Evolutionary conservation across 64 coral and sea anemone species (phyloP), one percentile per base, ranked within the genome.

Genomic region (Catalaphyllia jardinei): DNA sequence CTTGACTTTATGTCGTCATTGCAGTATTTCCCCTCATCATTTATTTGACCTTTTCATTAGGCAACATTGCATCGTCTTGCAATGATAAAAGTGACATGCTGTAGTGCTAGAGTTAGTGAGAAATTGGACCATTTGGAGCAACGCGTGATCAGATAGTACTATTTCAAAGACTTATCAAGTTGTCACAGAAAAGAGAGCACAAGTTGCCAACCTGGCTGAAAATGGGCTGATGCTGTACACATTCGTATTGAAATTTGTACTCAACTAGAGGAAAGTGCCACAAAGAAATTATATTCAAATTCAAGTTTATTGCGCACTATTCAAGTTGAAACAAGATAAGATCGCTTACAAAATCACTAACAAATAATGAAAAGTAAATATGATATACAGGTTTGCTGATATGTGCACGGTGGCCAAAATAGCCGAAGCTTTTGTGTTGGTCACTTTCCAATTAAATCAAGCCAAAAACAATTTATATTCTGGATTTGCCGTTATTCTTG

Each of bases 121-220:
- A 89, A 89, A 63, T 51, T 89, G 75, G 76, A 78, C 49, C 17
- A 50, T 51, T 60, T 80, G 88, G 88, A 67, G 75, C 80, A 28
- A 27, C 67, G 25, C 60, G 31, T 89, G 88, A 79, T 69, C 80
- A 60, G n/a, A n/a, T n/a, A n/a, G n/a, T n/a, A n/a, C n/a, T n/a
- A n/a, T n/a, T n/a, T n/a, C n/a, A n/a, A n/a, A n/a, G n/a, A 28
- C 0, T 71, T 4, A 31, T 31, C 39, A 50, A 46, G 3, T 16
- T 1, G 39, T 54, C 20, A 18, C 24, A 31, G 39, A 79, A 25
- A 79, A 79, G 10, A 24, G 55, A 71, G 39, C 24, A 54, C 27
- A 30, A 19, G 30, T 50, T 86, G 17, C 62, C 42, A 63, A 31
- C 11, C 80, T 64, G 31, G 8, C 8, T 33, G 63, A 30, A 20